Evolutionary conservation across 92 coral and sea anemone genomes (phyloP), one percentile per base, ranked within the genome.

Genomic region (Porites rus): DNA sequence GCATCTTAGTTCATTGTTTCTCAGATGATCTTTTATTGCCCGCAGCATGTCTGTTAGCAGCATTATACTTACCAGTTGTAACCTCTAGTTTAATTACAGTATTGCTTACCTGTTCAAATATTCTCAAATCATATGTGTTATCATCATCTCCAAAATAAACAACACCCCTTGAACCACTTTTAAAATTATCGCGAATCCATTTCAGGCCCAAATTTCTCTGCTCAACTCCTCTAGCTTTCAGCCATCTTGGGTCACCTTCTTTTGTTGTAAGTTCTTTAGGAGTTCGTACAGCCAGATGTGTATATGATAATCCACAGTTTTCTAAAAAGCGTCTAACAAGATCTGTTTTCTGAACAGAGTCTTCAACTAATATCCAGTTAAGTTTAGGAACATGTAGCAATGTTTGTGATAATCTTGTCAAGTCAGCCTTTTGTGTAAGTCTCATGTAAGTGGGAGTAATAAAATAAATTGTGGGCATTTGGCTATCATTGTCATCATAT

Each of bases 101-200:
- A 14, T 3, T 21, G 69, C 96, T 77, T 62, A 97, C 99, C 95
- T 96, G 98, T 73, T 97, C 96, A 93, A 97, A 97, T 79, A 97
- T 84, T 69, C 84, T 94, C 21, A 97, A 68, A 85, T 97, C 97
- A 84, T 97, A 97, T 10, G 99, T 97, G 70, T 97, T 97, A 53
- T 97, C 99, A 88, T 97, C 99, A 86, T 97, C 99, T 69, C 96
- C 98, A 90, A 97, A 95, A 81, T 97, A 97, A 16, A 95, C 94
- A 38, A 97, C 98, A 46, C 97, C 99, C 46, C 85, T 88, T 73
- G 84, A 72, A 25, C 69, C 72, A 52, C 65, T 51, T 25, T 79
- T 89, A 86, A 88, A 82, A 80, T 90, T 75, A 21, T 88, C 73
- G 73, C 98, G 81, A 13, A 97, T 80, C 99, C 99, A 97, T 31